These are phyloP conservation scores for Nemotelus nigrinus DNA, from an alignment of 2,888 invertebrate species.

Conservation along the genomic window DNA sequence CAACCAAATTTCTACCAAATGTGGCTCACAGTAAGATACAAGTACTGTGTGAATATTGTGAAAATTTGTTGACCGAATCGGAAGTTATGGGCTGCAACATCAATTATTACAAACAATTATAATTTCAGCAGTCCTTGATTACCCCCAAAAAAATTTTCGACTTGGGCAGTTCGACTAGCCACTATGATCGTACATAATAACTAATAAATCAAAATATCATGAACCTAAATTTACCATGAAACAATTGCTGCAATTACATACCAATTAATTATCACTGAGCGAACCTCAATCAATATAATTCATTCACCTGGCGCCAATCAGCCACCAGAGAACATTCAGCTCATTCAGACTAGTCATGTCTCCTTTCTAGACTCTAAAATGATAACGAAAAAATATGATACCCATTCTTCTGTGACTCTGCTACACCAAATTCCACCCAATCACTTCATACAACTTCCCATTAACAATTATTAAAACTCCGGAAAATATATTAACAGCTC, in stretches of 20 bases:
- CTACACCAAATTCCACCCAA: background rate
- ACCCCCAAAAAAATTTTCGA: too few relatives aligned
- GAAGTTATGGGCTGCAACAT: too few relatives aligned
- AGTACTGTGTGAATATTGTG: too few relatives aligned
- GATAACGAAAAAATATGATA: background rate
- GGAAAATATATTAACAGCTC: constrained; percentile 37
- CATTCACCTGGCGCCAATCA: constrained; percentile 34
- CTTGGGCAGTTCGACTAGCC: too few relatives aligned
- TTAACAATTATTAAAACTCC: constrained; percentile 25
- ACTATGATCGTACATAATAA: background rate
- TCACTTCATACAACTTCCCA: constrained; percentile 15
- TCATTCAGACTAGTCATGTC: constrained; percentile 13
- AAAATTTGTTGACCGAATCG: too few relatives aligned
- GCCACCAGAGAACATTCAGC: constrained; percentile 1
- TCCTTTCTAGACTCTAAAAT: background rate
- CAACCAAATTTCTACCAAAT: too few relatives aligned
- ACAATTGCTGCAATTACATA: constrained; percentile 41
- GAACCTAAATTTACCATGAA: constrained; percentile 35
- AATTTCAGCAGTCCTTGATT: too few relatives aligned
- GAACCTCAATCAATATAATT: constrained; percentile 27
- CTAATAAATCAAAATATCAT: constrained; percentile 32
- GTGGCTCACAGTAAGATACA: too few relatives aligned
- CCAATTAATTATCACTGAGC: constrained; percentile 36
- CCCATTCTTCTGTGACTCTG: background rate
- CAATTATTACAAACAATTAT: too few relatives aligned